Conservation (phyloP, 2,113 vertebrate species). For the Heterochromis multidens region DNA sequence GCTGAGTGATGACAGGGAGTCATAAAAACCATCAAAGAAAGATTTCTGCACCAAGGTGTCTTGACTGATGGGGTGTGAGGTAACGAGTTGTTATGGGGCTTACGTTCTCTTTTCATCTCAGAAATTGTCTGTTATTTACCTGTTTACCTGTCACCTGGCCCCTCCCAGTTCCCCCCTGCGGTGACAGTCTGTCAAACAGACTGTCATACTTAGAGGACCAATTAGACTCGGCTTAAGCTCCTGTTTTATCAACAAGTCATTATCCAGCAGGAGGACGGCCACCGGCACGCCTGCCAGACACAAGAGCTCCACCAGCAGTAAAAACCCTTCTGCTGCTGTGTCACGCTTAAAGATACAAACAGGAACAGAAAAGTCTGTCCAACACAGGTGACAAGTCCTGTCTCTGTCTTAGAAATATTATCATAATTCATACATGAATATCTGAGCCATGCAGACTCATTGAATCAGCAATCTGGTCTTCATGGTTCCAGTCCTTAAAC, state of each 20-base stretch:
- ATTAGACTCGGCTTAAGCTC: conserved; percentile 71
- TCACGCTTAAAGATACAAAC: not conserved
- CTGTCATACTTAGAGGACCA: conserved; percentile 51
- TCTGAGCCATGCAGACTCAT: not conserved
- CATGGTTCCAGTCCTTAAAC: not conserved
- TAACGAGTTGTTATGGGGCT: not conserved
- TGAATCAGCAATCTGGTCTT: not conserved
- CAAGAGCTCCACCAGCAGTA: not conserved
- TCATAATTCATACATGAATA: not conserved
- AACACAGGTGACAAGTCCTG: not conserved
- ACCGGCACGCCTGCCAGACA: conserved; percentile 6
- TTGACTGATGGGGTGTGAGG: not conserved
- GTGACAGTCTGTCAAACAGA: conserved; percentile 33
- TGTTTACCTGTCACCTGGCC: conserved; percentile 34
- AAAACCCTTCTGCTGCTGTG: not conserved
- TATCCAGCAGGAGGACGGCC: conserved; percentile 40
- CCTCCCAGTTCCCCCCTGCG: not conserved
- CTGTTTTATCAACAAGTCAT: conserved; percentile 77
- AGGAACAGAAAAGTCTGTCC: not conserved
- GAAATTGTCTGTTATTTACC: conserved; percentile 25
- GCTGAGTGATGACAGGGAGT: not conserved
- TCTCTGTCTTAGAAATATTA: not conserved
- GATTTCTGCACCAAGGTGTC: not conserved
- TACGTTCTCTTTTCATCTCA: not conserved
- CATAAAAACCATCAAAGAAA: not conserved